Evolutionary conservation across 2,797 vertebrate genomes (phyloP), one percentile per base, ranked within the genome.

Genomic region (Ciconia nigra): DNA sequence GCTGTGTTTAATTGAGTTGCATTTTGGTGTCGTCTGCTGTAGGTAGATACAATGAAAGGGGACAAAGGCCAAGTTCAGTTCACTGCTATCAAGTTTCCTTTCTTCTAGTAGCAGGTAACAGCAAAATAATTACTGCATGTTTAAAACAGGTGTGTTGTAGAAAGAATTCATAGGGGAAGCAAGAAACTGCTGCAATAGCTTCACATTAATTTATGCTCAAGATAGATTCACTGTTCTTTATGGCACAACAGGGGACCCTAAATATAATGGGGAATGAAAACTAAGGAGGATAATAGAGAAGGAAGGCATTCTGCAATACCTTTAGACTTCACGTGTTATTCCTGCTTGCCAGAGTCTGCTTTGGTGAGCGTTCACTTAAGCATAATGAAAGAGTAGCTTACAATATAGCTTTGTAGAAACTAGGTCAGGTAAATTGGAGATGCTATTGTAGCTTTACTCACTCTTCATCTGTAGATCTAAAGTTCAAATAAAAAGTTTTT

Each of bases 1-100:
- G 41, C 37, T 89, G 49, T 67, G 84, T 85, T 93, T 96, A 96
- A 96, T 88, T 96, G 94, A 97, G 93, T 83, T 91, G 65, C 79
- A 15, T 96, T 92, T 92, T 67, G 44, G 61, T 65, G 90, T 81
- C 0, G 67, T 80, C 90, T 93, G 96, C 83, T 74, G 63, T 28
- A 65, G 89, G 89, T 26, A 93, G 94, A 97, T 93, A 96, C 90
- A 96, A 94, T 74, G 49, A 33, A 47, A 76, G 57, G 66, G 57
- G 82, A 47, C 61, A 91, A 78, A 95, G 90, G 92, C 59, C 83
- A 78, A 65, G 83, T 91, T 93, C 59, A 63, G 54, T 90, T 93
- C 85, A 73, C 37, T 79, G 74, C 81, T 85, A 73, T 91, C 86
- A 67, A 71, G 54, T 65, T 83, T 54, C 54, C 51, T 84, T 90